Base-by-base conservation (phyloP, 2,113 vertebrate genomes). In the Hippocampus barbouri region DNA sequence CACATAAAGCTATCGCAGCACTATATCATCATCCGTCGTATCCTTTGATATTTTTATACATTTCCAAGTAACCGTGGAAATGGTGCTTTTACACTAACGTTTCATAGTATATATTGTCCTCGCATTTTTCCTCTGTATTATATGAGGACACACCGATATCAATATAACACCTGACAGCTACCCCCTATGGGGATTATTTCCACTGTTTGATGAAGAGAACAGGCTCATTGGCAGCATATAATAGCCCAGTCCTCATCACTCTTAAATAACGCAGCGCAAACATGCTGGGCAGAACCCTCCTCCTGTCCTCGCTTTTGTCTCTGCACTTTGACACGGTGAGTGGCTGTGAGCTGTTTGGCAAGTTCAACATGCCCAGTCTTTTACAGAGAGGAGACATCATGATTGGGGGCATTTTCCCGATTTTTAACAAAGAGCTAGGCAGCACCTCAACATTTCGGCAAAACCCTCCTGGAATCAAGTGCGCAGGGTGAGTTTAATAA, bases 371-470 rank as follows among this genome's bases (percentile, higher is more conserved):
- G 86, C 79, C 77, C 34, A 79, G 84, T 71, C 82, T 91, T 72
- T 88, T 81, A 53, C 87, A 87, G 68, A 59, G 75, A 59, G 92
- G 92, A 21, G 89, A 93, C n/a, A 83, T 93, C 43, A 89, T 91
- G 87, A 89, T 93, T 0, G 92, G 91, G 15, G 92, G 92, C 1
- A 90, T 93, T 83, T 93, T 92, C 63, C 92, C 91, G 0, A 71
- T 93, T 77, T 92, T 84, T 43, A 92, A 91, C 77, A 92, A 92
- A 83, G 88, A 92, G 57, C 70, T 90, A 30, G 23, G 69, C 66
- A 75, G 47, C 15, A 70, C 72, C 30, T 47, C 27, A 5, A 82
- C 70, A 0, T 93, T 88, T 75, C 54, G 80, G 56, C 82, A 53
- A 4, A 56, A 87, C 65, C 89, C 89, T 14, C n/a, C 59, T 54